phyloP scores from a whole-genome alignment of 2,888 invertebrate species.

The Galeopsomyia nigrocyanea region DNA sequence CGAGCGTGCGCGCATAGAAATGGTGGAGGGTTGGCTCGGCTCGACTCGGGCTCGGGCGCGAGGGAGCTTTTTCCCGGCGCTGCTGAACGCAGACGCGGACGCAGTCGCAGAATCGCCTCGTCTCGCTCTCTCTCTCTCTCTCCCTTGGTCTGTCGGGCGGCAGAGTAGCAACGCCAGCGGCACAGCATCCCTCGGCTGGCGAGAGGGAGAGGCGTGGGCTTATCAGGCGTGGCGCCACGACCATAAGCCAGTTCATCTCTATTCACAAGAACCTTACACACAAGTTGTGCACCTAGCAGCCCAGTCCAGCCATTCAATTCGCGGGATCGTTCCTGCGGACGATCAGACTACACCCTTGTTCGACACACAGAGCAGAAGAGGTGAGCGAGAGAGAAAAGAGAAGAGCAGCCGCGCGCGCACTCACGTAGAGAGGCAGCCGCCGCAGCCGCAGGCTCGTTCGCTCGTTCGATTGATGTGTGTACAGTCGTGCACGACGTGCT shows the following conservation, averaged over 20 bases:
- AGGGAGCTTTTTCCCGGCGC: not conserved
- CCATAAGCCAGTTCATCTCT: too few relatives aligned
- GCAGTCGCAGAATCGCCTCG: slow-evolving; percentile 49
- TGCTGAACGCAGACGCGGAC: slow-evolving; percentile 49
- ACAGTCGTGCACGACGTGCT: not conserved
- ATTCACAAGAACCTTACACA: too few relatives aligned
- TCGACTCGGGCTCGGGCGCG: not conserved
- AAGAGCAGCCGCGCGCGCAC: slow-evolving; percentile 11
- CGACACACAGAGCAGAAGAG: too few relatives aligned
- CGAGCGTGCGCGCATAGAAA: not conserved
- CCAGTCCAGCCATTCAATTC: too few relatives aligned
- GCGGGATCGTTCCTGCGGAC: too few relatives aligned
- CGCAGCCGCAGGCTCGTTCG: not conserved
- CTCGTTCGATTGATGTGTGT: slow-evolving; percentile 18
- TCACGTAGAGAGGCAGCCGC: too few relatives aligned
- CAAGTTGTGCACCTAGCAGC: too few relatives aligned
- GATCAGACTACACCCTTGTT: too few relatives aligned
- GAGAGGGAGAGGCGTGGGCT: slow-evolving; percentile 40
- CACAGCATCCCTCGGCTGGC: slow-evolving; percentile 10
- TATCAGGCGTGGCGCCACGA: slow-evolving; percentile 40
- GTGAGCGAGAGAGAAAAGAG: not conserved
- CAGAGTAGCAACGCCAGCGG: slow-evolving; percentile 4
- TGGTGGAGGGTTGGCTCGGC: not conserved
- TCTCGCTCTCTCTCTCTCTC: slow-evolving; percentile 7
- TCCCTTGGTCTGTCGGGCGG: slow-evolving; percentile 6